phyloP scores from a whole-genome alignment of 2,797 vertebrate species.

The Pogoniulus pusillus region DNA sequence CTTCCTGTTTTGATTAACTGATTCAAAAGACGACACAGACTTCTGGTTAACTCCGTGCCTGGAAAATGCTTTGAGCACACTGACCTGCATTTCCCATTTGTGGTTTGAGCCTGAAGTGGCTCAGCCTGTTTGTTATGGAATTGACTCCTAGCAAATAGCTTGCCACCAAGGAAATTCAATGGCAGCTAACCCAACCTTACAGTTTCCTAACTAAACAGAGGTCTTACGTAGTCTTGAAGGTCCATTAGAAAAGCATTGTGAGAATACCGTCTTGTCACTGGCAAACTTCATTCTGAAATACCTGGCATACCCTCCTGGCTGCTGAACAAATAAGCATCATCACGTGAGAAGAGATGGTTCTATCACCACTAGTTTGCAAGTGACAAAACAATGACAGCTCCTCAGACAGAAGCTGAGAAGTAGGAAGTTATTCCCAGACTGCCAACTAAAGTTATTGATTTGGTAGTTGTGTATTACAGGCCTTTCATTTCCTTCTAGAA shows the following conservation, averaged over 20 bases:
- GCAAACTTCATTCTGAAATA: neutral
- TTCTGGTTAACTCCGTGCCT: constrained; percentile 36
- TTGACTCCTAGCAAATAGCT: constrained; percentile 14
- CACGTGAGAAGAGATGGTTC: neutral
- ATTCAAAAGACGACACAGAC: neutral
- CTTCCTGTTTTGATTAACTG: constrained; percentile 51
- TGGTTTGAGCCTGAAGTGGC: constrained; percentile 23
- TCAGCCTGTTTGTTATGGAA: constrained; percentile 35
- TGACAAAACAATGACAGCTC: neutral
- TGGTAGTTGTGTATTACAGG: neutral
- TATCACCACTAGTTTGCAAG: neutral
- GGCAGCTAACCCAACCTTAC: neutral
- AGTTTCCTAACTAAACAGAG: neutral
- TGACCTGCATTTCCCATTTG: constrained; percentile 53
- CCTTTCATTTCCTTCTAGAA: neutral
- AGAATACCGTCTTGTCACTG: neutral
- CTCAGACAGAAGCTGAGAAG: neutral
- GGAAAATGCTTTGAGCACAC: constrained; percentile 27
- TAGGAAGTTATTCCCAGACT: neutral
- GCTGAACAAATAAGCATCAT: neutral
- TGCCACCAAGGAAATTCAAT: constrained; percentile 23
- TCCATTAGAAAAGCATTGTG: neutral
- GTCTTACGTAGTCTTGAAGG: neutral
- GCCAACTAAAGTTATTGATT: neutral
- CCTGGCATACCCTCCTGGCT: neutral